A percentile compares a stretch with the other conserved stretches of the same genome.
These are phyloP conservation scores for Gadus macrocephalus DNA, from an alignment of 2,113 vertebrate species.

Conservation along the genomic window DNA sequence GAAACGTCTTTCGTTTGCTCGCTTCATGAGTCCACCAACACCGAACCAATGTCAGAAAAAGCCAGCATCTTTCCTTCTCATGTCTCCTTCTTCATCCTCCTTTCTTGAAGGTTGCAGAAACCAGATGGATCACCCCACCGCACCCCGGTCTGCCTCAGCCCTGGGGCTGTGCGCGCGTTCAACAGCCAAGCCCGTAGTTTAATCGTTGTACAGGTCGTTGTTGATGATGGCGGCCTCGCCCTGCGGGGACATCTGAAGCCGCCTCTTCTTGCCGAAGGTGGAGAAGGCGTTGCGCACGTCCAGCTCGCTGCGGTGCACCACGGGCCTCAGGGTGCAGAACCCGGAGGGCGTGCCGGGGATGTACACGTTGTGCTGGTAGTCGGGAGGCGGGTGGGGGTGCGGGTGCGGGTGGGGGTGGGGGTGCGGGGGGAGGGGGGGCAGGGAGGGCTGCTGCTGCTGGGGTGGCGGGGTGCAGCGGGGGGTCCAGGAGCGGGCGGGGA, in stretches of 20 bases:
- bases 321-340: conserved; percentile 77
- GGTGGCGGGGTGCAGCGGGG: conserved; percentile 77
- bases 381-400: conserved; percentile 69
- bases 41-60: neutral
- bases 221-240: conserved; percentile 82
- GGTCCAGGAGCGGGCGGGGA: conserved; percentile 77
- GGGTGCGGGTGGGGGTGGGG: conserved; percentile 85
- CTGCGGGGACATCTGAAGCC: conserved; percentile 77
- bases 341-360: conserved; percentile 83
- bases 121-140: conserved; percentile 14
- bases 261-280: conserved; percentile 87
- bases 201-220: conserved; percentile 81
- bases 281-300: conserved; percentile 88
- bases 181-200: conserved; percentile 19
- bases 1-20: neutral
- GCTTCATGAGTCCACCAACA: neutral
- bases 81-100: neutral
- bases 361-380: conserved; percentile 91
- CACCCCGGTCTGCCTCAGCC: conserved; percentile 12
- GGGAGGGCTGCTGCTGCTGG: conserved; percentile 65
- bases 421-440: conserved; percentile 60
- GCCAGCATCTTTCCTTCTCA: neutral
- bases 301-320: conserved; percentile 66
- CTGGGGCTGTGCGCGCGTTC: conserved; percentile 18
- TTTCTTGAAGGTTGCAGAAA: neutral